Conservation (phyloP, 2,888 invertebrate species). For the Drosophila koepferae region DNA sequence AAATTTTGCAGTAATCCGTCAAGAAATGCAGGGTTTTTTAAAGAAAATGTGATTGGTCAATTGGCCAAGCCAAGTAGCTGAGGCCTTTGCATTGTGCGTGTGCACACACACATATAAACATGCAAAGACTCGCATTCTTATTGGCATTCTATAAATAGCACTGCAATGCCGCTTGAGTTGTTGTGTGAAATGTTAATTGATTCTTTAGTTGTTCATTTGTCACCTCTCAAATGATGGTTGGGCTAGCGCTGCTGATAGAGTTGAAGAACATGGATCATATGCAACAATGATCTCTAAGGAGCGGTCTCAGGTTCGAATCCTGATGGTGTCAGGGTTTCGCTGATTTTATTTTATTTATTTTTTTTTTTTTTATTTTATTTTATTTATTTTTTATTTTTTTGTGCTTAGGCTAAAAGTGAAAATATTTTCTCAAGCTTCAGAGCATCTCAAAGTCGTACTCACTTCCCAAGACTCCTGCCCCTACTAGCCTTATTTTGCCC, state of each 20-base stretch:
- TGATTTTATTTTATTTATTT: too few relatives aligned
- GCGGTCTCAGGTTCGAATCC: background rate
- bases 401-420: too few relatives aligned
- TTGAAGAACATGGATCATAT: too few relatives aligned
- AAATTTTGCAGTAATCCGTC: background rate
- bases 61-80: background rate
- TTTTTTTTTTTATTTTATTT: background rate
- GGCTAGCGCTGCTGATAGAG: background rate
- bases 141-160: conserved; percentile 3
- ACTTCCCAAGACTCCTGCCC: background rate
- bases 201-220: background rate
- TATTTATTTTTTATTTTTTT: background rate
- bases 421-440: too few relatives aligned
- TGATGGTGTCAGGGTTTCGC: too few relatives aligned
- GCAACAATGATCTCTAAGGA: too few relatives aligned
- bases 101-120: background rate
- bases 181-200: background rate
- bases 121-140: background rate
- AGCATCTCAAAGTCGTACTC: background rate
- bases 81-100: background rate
- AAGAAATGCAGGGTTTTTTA: background rate
- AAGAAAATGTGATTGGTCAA: background rate
- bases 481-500: background rate
- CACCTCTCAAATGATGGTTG: background rate
- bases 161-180: background rate